Conservation (phyloP, 2,888 invertebrate species). For the Dynastes grantii region DNA sequence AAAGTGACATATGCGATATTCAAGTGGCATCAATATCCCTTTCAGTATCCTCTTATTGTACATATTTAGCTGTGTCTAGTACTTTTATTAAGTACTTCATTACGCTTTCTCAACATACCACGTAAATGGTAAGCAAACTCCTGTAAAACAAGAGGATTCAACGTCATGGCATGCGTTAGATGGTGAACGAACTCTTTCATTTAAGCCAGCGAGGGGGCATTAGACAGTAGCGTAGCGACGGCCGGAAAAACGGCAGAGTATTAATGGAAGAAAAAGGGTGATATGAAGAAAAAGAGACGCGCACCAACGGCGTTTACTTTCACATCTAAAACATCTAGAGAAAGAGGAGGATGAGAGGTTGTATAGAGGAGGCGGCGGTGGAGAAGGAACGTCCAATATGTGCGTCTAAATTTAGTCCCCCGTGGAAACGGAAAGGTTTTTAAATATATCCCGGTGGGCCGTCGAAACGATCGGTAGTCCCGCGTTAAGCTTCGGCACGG, state of each 20-base stretch:
- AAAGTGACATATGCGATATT: too few species aligned
- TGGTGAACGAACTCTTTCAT: conserved; percentile 62
- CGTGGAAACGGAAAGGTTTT: conserved; percentile 62
- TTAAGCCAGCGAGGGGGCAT: neutral
- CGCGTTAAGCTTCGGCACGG: conserved; percentile 58
- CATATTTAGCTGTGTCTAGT: too few species aligned
- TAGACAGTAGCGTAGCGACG: neutral
- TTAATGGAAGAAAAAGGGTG: conserved; percentile 3
- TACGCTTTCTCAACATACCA: too few species aligned
- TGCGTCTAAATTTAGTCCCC: conserved; percentile 64
- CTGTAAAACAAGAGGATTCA: too few species aligned
- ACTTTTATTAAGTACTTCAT: too few species aligned
- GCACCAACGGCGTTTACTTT: neutral
- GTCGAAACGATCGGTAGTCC: conserved; percentile 58
- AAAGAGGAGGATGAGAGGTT: neutral
- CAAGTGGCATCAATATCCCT: too few species aligned
- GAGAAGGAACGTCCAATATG: neutral
- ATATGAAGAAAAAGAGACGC: neutral
- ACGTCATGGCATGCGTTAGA: conserved; percentile 52
- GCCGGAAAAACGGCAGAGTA: neutral
- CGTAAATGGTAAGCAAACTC: too few species aligned
- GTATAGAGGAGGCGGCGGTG: neutral
- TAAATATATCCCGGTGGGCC: conserved; percentile 65
- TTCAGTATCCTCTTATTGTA: too few species aligned
- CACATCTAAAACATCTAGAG: neutral